Conservation (phyloP, 2,113 vertebrate genomes). For the Ploceus nigricollis region DNA sequence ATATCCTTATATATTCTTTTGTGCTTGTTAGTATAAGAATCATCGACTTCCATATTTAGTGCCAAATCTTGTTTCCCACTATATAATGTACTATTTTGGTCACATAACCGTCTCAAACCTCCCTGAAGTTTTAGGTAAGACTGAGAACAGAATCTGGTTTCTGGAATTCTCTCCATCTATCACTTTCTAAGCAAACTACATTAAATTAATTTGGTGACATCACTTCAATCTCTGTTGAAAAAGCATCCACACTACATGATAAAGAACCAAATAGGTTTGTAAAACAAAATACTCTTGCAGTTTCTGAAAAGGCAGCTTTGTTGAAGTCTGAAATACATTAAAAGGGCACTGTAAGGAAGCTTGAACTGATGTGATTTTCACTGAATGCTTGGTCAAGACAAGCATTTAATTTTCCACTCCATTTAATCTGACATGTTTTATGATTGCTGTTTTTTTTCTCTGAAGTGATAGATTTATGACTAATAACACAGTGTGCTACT, state of each 20-base stretch:
- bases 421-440: slow-evolving; percentile 25
- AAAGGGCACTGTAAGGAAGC: neutral
- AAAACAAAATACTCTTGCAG: neutral
- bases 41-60: neutral
- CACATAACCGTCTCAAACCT: neutral
- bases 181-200: neutral
- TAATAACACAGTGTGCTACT: neutral
- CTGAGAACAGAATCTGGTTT: neutral
- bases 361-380: neutral
- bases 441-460: neutral
- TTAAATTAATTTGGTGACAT: neutral
- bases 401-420: slow-evolving; percentile 41
- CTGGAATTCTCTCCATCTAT: neutral
- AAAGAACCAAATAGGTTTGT: neutral
- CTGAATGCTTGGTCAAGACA: neutral
- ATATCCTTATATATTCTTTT: neutral
- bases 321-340: neutral
- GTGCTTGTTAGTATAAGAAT: neutral
- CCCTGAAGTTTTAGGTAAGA: neutral
- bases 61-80: neutral
- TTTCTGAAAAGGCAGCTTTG: neutral
- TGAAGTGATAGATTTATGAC: slow-evolving; percentile 15
- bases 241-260: neutral
- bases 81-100: neutral
- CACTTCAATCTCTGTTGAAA: neutral